Conservation (phyloP, 2,888 invertebrate genomes). For the Podotricha telesiphe region DNA sequence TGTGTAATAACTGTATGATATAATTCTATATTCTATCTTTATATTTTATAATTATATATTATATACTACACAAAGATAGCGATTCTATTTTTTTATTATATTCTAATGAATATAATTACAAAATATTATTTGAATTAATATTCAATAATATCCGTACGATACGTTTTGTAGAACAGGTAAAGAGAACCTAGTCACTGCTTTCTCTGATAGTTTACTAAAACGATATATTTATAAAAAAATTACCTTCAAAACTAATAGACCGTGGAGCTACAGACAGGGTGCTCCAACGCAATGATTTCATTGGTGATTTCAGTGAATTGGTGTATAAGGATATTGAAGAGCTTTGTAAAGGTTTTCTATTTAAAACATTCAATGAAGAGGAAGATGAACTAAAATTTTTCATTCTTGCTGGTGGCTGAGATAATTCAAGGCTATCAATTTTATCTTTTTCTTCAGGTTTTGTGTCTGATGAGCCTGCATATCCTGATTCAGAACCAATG, state of each 20-base stretch:
- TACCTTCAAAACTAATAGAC: constrained; percentile 54
- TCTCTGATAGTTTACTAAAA: not conserved
- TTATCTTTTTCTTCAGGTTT: constrained; percentile 18
- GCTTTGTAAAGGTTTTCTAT: constrained; percentile 51
- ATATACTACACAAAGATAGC: too few relatives aligned
- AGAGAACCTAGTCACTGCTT: too few relatives aligned
- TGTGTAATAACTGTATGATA: not conserved
- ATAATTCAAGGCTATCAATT: constrained; percentile 15
- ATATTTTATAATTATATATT: too few relatives aligned
- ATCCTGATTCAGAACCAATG: constrained; percentile 65
- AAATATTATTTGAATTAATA: too few relatives aligned
- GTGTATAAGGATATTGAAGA: constrained; percentile 59
- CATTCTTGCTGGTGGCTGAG: not conserved
- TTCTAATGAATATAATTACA: too few relatives aligned
- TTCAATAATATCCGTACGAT: too few relatives aligned
- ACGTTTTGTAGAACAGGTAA: too few relatives aligned
- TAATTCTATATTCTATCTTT: not conserved
- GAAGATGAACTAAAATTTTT: constrained; percentile 57
- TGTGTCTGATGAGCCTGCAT: constrained; percentile 55
- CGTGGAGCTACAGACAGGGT: constrained; percentile 59
- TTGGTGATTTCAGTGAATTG: constrained; percentile 49
- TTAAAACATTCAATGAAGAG: constrained; percentile 52
- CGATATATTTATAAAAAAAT: not conserved
- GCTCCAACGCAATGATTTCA: constrained; percentile 67
- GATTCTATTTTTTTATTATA: too few relatives aligned